Base-by-base conservation (phyloP, 1,140 invertebrate genomes). In the Bombus difficillimus region DNA sequence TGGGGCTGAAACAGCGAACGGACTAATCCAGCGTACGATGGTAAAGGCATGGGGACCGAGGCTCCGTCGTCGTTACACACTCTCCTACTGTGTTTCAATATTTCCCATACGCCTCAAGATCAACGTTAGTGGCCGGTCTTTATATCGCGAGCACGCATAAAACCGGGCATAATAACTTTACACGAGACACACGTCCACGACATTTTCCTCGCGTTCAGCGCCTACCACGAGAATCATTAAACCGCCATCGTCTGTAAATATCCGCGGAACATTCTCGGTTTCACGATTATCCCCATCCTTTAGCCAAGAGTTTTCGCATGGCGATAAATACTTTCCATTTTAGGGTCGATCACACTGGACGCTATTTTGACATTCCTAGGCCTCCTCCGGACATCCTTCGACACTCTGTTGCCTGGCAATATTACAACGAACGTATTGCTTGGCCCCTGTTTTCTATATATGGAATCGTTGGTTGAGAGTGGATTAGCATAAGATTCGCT, bases 11-110 rank as follows among this genome's bases (percentile, higher is more conserved):
- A 83, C 80, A 22, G 32, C 59, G 76, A 64, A 89, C 87, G 75
- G 86, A 71, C 85, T 87, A 82, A 89, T 90, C 85, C 77, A n/a
- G 34, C 57, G 53, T 32, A 5, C 43, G 68, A 34, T 41, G 59
- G 41, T 81, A 84, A 86, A 86, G 41, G 18, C 25, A 5, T 10
- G 0, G 57, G 82, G 34, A 57, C 47, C 83, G 62, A 66, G 62
- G 22, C 32, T 43, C 41, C 41, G 25, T 39, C 79, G 80, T 86
- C 88, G 87, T 89, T 82, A 88, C 64, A 32, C 57, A 80, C 83
- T 81, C 88, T 86, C 80, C 88, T 89, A 88, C 87, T 86, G 87
- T 73, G 88, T 89, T 89, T 89, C 88, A 83, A 83, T 89, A 87
- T 90, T 89, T 90, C 88, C 89, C 79, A 78, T 84, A 76, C 74